Conservation (phyloP, 2,113 vertebrate genomes). For the Willisornis vidua region DNA sequence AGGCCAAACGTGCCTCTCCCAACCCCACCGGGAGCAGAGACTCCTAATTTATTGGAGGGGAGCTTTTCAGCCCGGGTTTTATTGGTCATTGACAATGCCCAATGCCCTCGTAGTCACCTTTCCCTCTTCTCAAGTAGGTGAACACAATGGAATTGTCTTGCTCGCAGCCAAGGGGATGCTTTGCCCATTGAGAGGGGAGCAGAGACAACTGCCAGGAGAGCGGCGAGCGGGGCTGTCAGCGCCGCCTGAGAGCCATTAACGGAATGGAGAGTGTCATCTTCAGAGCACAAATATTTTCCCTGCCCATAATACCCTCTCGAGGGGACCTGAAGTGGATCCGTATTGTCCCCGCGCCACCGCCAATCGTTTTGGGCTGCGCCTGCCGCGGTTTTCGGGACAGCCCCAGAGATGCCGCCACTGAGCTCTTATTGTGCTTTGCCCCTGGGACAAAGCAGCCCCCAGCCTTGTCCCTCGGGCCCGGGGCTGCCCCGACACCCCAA, state of each 20-base stretch:
- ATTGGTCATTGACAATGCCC: slow-evolving; percentile 71
- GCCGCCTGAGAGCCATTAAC: slow-evolving; percentile 78
- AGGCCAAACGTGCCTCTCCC: background rate
- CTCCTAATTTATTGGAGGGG: slow-evolving; percentile 65
- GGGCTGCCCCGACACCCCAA: slow-evolving; percentile 58
- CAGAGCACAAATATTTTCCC: slow-evolving; percentile 83
- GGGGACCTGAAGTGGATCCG: slow-evolving; percentile 80
- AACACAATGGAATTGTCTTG: slow-evolving; percentile 76
- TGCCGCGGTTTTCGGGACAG: slow-evolving; percentile 18
- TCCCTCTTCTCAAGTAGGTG: slow-evolving; percentile 75
- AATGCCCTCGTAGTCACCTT: slow-evolving; percentile 77
- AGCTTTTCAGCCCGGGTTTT: slow-evolving; percentile 63
- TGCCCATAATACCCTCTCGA: slow-evolving; percentile 85
- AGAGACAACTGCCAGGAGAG: slow-evolving; percentile 71
- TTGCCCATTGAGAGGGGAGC: slow-evolving; percentile 71
- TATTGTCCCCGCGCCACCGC: slow-evolving; percentile 71
- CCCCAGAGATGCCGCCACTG: slow-evolving; percentile 49
- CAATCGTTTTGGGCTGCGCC: background rate
- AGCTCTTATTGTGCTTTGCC: slow-evolving; percentile 51
- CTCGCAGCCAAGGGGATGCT: slow-evolving; percentile 64
- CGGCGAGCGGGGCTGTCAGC: slow-evolving; percentile 60
- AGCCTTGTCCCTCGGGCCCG: slow-evolving; percentile 7
- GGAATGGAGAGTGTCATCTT: slow-evolving; percentile 83
- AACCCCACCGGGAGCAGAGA: background rate
- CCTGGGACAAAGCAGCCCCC: slow-evolving; percentile 68